A percentile compares a stretch with the other conserved stretches of the same genome.
Conservation (phyloP, 2,888 invertebrate species). For the Plagodis pulveraria region DNA sequence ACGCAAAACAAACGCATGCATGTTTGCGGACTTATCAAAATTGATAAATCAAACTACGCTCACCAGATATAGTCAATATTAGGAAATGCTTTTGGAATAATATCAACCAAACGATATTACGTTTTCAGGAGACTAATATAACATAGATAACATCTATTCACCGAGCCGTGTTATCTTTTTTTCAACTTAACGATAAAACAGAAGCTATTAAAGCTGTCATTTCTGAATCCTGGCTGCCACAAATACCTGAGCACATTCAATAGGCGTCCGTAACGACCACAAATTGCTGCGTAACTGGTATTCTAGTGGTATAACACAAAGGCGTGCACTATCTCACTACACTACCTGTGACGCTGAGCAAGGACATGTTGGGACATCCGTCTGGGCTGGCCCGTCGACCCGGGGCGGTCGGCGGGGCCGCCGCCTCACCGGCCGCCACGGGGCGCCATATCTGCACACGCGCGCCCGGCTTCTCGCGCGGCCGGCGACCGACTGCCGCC, state of each 20-base stretch:
- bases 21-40: slow-evolving; percentile 41
- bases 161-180: slow-evolving; percentile 13
- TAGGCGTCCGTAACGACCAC: slow-evolving; percentile 65
- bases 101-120: slow-evolving; percentile 9
- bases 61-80: slow-evolving; percentile 53
- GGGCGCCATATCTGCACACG: slow-evolving; percentile 78
- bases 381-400: slow-evolving; percentile 82
- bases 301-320: slow-evolving; percentile 52
- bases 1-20: slow-evolving; percentile 46
- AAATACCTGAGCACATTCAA: slow-evolving; percentile 55
- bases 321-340: slow-evolving; percentile 49
- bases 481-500: slow-evolving; percentile 74
- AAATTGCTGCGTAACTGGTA: slow-evolving; percentile 55
- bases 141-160: slow-evolving; percentile 8
- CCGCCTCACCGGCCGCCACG: slow-evolving; percentile 84
- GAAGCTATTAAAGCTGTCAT: slow-evolving; percentile 10
- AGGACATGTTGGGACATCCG: slow-evolving; percentile 81
- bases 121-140: slow-evolving; percentile 11
- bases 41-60: slow-evolving; percentile 51
- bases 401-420: slow-evolving; percentile 84
- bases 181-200: slow-evolving; percentile 14
- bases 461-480: slow-evolving; percentile 76
- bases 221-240: slow-evolving; percentile 44
- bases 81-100: slow-evolving; percentile 35
- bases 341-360: slow-evolving; percentile 84